Evolutionary conservation across 2,113 vertebrate species (phyloP), one percentile per base, ranked within the genome.

Genomic region (Oxyura jamaicensis): DNA sequence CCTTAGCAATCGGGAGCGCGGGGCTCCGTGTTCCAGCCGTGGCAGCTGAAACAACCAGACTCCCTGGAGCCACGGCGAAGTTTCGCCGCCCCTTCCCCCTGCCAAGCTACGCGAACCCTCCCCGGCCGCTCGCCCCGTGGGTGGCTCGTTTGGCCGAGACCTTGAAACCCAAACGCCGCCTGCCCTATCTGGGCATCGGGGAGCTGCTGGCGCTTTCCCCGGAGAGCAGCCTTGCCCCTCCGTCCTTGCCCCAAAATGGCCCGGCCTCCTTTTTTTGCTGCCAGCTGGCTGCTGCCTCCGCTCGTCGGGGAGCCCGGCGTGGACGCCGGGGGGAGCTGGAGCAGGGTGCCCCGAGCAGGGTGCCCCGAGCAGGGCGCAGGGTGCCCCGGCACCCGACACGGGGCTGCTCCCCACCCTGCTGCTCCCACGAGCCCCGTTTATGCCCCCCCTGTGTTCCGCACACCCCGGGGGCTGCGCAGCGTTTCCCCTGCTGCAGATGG

Each of bases 1-100:
- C 94, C 94, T 62, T 2, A 26, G 88, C 94, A 23, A 41, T 87
- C 44, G 50, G 79, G 36, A 7, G 31, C 48, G 0, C 2, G 36
- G 90, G 94, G 92, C 94, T 91, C 89, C 80, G 83, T 71, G 76
- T 80, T 73, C 89, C 96, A 81, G 72, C 77, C 20, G 4, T 12
- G 21, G 15, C 80, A 46, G 53, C 67, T 56, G 16, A 53, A 82
- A 78, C 46, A 48, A 44, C 36, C 83, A 75, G 33, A 87, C 69
- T 82, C 86, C 90, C 90, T 28, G 17, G n/a, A 96, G 68, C 88
- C 86, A 18, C 60, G 6, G 1, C 52, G 1, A 59, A 46, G 7
- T 18, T 65, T n/a, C 17, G 3, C 50, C 10, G 56, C 16, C 63
- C 35, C 22, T 42, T 35, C 11, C 18, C 15, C 15, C 35, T 8